Conservation (phyloP, 1,140 invertebrate genomes). For the Cylas formicarius region DNA sequence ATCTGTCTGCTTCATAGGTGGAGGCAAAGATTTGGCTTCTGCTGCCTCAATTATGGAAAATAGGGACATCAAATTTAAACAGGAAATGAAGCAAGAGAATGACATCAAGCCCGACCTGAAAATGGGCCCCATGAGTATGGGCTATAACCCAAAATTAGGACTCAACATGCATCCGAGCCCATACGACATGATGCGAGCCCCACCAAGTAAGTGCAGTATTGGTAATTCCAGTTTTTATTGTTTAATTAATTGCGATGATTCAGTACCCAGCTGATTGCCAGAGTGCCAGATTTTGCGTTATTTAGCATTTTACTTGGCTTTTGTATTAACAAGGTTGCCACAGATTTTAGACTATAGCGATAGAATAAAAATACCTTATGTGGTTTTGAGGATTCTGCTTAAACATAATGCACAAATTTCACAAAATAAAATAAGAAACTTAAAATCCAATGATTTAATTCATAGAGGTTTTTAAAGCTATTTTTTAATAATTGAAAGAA, state of each 20-base stretch:
- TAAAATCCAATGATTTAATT: no score
- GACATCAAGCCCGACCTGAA: constrained; percentile 25
- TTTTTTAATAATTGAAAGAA: no score
- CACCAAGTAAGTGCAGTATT: constrained; percentile 26
- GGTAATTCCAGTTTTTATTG: constrained; percentile 1
- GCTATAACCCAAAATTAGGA: constrained; percentile 29
- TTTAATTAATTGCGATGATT: constrained; percentile 1
- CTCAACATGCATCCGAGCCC: constrained; percentile 24
- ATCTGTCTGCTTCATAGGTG: constrained; percentile 49
- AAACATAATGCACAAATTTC: no score
- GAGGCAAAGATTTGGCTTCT: constrained; percentile 70
- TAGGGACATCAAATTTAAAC: constrained; percentile 31
- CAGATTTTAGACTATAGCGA: no score
- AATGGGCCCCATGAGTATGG: constrained; percentile 21
- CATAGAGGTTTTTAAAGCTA: no score
- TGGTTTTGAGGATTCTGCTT: no score
- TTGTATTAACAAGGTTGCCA: no score
- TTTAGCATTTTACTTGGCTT: no score
- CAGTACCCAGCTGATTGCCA: no score
- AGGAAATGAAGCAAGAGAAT: constrained; percentile 24
- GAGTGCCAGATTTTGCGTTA: no score
- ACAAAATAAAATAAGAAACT: no score
- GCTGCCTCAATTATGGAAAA: constrained; percentile 52
- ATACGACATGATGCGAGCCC: constrained; percentile 34
- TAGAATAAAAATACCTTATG: no score